A percentile compares a stretch with the other conserved stretches of the same genome.
Conservation (phyloP, 2,888 invertebrate species). For the Ornithoptera priamus region DNA sequence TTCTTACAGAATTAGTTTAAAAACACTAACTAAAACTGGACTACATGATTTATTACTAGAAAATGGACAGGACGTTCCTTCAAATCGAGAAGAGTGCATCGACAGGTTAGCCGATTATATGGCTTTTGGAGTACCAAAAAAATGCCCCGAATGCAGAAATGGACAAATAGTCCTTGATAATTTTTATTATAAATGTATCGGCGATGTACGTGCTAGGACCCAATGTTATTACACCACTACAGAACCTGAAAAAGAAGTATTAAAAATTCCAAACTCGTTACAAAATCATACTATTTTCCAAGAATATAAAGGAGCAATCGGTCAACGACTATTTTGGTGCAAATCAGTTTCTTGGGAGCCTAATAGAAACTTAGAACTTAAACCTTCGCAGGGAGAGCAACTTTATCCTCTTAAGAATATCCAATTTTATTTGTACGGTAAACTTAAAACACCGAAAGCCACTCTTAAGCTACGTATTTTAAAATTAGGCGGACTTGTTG, state of each 20-base stretch:
- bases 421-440: conserved; percentile 27
- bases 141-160: conserved; percentile 19
- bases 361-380: not conserved
- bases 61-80: conserved; percentile 17
- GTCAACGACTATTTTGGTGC: conserved; percentile 14
- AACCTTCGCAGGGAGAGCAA: not conserved
- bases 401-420: conserved; percentile 24
- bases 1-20: conserved; percentile 8
- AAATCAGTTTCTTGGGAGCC: not conserved
- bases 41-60: conserved; percentile 16
- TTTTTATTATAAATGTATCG: conserved; percentile 22
- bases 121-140: conserved; percentile 23
- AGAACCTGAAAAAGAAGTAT: conserved; percentile 17
- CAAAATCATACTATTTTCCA: conserved; percentile 15
- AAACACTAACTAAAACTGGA: conserved; percentile 11
- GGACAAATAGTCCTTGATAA: conserved; percentile 19
- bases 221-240: conserved; percentile 20
- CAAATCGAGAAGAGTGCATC: conserved; percentile 15
- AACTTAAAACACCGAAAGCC: conserved; percentile 18
- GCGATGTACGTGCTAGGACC: conserved; percentile 16
- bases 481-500: conserved; percentile 24
- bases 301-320: conserved; percentile 13
- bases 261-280: conserved; percentile 20
- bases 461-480: conserved; percentile 19
- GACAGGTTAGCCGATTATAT: conserved; percentile 23